Evolutionary conservation across 2,113 vertebrate genomes (phyloP).

Genomic region (Amphilophus citrinellus): DNA sequence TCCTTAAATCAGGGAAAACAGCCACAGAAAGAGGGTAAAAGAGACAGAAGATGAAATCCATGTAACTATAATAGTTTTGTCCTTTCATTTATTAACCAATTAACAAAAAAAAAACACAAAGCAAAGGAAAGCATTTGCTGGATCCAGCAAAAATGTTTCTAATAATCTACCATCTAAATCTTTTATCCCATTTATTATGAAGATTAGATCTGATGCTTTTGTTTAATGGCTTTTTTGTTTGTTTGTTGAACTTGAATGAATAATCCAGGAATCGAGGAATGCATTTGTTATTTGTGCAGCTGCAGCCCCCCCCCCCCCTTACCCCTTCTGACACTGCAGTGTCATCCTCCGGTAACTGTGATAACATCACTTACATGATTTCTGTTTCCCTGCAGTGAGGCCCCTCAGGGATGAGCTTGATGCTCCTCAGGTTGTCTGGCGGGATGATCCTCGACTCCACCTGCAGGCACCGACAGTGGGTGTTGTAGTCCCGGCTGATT

Average conservation of each 20-base stretch:
- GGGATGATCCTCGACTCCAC: conserved; percentile 81
- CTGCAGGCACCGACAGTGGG: conserved; percentile 75
- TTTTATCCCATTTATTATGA: too few relatives aligned
- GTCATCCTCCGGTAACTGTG: not conserved
- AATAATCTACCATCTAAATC: too few relatives aligned
- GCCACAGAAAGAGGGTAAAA: too few relatives aligned
- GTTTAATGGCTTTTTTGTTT: too few relatives aligned
- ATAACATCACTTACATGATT: conserved; percentile 75
- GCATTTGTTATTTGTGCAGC: not conserved
- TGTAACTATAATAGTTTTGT: too few relatives aligned
- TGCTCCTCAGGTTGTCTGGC: conserved; percentile 67
- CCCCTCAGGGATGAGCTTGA: conserved; percentile 75
- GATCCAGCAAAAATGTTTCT: not conserved
- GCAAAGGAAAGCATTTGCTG: not conserved
- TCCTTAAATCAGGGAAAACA: too few relatives aligned
- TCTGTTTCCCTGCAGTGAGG: conserved; percentile 74
- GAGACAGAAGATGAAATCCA: not conserved
- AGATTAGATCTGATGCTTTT: too few relatives aligned
- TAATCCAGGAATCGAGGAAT: too few relatives aligned
- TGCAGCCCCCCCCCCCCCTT: not conserved
- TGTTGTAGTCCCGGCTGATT: conserved; percentile 73
- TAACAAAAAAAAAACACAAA: not conserved
- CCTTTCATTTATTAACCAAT: not conserved
- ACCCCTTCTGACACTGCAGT: too few relatives aligned
- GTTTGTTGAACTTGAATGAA: too few relatives aligned